Evolutionary conservation across 2,888 invertebrate species (phyloP).

Genomic region (Mesoligia furuncula): DNA sequence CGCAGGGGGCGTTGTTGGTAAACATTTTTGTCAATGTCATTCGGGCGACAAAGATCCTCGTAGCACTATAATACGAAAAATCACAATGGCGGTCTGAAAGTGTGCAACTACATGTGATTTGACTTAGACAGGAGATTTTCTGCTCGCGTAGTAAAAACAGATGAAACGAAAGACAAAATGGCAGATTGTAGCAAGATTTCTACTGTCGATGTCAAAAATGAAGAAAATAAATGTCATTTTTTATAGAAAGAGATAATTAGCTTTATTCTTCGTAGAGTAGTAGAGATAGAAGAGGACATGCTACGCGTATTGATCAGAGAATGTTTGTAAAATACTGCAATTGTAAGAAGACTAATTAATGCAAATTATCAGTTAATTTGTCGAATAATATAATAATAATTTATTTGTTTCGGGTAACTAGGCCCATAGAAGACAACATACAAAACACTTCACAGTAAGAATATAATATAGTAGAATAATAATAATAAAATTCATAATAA

Average conservation of each 20-base stretch:
- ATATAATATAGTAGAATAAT: too few relatives aligned
- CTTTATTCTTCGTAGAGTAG: neutral
- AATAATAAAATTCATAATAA: too few relatives aligned
- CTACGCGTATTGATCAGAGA: neutral
- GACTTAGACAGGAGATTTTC: neutral
- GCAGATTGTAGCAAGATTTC: neutral
- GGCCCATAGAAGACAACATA: too few relatives aligned
- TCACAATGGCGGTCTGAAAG: too few relatives aligned
- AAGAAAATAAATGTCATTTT: neutral
- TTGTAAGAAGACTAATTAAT: too few relatives aligned
- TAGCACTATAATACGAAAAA: neutral
- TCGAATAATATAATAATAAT: too few relatives aligned
- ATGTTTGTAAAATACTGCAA: too few relatives aligned
- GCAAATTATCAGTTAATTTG: slow-evolving; percentile 5
- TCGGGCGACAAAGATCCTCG: neutral
- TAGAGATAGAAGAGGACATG: neutral
- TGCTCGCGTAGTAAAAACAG: neutral
- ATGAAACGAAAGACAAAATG: neutral
- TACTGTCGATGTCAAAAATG: neutral
- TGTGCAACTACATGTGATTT: neutral
- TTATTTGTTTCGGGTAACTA: too few relatives aligned
- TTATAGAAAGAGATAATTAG: neutral
- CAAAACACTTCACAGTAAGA: too few relatives aligned
- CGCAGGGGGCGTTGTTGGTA: too few relatives aligned
- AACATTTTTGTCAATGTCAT: neutral